Evolutionary conservation across 2,797 vertebrate genomes (phyloP).

Genomic region (Notoglanidium macrostoma): DNA sequence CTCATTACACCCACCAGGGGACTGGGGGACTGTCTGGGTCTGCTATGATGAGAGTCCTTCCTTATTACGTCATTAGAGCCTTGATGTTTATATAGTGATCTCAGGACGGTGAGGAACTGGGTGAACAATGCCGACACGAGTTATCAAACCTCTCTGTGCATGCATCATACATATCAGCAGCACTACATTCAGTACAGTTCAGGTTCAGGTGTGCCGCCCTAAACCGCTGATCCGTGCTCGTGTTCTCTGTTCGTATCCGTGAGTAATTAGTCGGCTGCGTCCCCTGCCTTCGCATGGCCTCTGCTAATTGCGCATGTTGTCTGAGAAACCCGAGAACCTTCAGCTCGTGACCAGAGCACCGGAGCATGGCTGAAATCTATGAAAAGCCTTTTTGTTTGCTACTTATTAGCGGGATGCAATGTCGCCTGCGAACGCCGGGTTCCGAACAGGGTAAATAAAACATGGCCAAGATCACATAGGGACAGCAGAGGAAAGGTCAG

Average conservation of each 20-base stretch:
- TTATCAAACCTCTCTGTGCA: neutral
- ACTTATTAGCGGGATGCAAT: slow-evolving; percentile 57
- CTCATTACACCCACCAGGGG: slow-evolving; percentile 45
- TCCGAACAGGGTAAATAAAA: slow-evolving; percentile 61
- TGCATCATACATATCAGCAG: neutral
- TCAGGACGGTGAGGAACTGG: neutral
- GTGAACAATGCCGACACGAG: neutral
- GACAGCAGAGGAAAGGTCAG: slow-evolving; percentile 59
- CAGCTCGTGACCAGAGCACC: slow-evolving; percentile 49
- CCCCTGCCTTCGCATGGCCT: slow-evolving; percentile 32
- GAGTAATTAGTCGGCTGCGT: slow-evolving; percentile 52
- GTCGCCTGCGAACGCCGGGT: slow-evolving; percentile 40
- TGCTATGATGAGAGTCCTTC: slow-evolving; percentile 9
- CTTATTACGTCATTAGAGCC: slow-evolving; percentile 12
- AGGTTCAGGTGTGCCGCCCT: slow-evolving; percentile 10
- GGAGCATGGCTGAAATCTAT: slow-evolving; percentile 58
- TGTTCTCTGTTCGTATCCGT: slow-evolving; percentile 15
- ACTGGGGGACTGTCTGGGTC: slow-evolving; percentile 12
- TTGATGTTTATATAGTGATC: slow-evolving; percentile 6
- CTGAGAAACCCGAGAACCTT: slow-evolving; percentile 57
- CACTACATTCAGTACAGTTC: neutral
- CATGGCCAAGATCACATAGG: slow-evolving; percentile 55
- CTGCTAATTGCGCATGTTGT: slow-evolving; percentile 59
- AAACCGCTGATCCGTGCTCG: slow-evolving; percentile 30
- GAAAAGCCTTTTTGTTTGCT: slow-evolving; percentile 61